phyloP scores from a whole-genome alignment of 2,888 invertebrate species.

The Micoletzkya japonica region DNA sequence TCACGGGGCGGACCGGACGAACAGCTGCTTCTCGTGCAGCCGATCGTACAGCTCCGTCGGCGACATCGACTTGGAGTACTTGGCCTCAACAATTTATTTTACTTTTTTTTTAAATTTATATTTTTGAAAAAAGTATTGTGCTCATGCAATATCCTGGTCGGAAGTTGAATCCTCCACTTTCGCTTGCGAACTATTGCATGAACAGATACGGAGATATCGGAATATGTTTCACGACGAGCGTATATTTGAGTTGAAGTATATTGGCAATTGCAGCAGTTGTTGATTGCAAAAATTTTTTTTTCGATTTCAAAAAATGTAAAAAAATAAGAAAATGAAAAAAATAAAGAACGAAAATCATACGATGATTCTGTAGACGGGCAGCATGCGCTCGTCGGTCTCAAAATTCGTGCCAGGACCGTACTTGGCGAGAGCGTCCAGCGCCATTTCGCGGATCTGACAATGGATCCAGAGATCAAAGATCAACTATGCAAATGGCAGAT shows the following conservation, averaged over 20 bases:
- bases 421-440: conserved; percentile 23
- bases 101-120: background rate
- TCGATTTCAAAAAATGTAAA: too few relatives aligned
- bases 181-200: background rate
- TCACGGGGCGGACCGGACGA: background rate
- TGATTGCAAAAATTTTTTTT: too few relatives aligned
- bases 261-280: too few relatives aligned
- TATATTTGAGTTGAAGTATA: too few relatives aligned
- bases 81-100: too few relatives aligned
- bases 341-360: conserved; percentile 16
- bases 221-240: background rate
- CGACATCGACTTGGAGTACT: conserved; percentile 30
- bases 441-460: conserved; percentile 27
- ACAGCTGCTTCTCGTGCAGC: conserved; percentile 25
- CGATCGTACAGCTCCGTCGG: conserved; percentile 26
- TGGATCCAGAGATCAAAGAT: background rate
- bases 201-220: background rate
- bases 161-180: too few relatives aligned
- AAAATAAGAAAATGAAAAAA: background rate
- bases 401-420: conserved; percentile 31
- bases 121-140: background rate
- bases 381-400: conserved; percentile 30
- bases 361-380: conserved; percentile 31
- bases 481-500: too few relatives aligned
- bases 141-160: too few relatives aligned